A percentile compares a stretch with the other conserved stretches of the same genome.
These are phyloP conservation scores for Enteromius unitaeniatus DNA, from an alignment of 2,797 vertebrate genomes.

Conservation along the genomic window DNA sequence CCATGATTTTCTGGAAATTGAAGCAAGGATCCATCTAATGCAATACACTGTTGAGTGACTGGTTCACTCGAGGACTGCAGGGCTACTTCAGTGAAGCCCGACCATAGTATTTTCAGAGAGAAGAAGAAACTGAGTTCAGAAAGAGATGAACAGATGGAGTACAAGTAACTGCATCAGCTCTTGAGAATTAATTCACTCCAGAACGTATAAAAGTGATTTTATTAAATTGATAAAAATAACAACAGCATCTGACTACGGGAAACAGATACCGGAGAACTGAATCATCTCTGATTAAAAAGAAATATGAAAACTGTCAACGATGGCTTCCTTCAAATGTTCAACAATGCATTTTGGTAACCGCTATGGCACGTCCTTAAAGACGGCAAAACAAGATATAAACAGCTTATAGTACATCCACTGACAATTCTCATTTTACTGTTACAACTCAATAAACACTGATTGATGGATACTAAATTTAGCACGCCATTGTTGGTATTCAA, in stretches of 20 bases:
- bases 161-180: constrained; percentile 34
- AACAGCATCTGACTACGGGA: constrained; percentile 16
- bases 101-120: constrained; percentile 1
- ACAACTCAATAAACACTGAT: not conserved
- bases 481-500: not conserved
- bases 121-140: not conserved
- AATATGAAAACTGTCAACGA: constrained; percentile 18
- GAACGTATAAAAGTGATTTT: constrained; percentile 28
- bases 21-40: constrained; percentile 4
- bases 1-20: constrained; percentile 7
- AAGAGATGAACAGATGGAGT: constrained; percentile 23
- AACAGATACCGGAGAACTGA: constrained; percentile 24
- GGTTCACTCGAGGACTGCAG: constrained; percentile 34
- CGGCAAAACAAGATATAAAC: not conserved
- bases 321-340: constrained; percentile 30
- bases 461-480: not conserved
- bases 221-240: constrained; percentile 48
- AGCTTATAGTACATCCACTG: constrained; percentile 1
- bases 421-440: not conserved
- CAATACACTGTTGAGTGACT: constrained; percentile 26
- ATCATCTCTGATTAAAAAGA: constrained; percentile 43
- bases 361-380: constrained; percentile 29
- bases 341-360: constrained; percentile 24
- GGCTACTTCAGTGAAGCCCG: not conserved
- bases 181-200: constrained; percentile 44